phyloP scores from a whole-genome alignment of 2,888 invertebrate species.

The Brachyopa scutellaris region DNA sequence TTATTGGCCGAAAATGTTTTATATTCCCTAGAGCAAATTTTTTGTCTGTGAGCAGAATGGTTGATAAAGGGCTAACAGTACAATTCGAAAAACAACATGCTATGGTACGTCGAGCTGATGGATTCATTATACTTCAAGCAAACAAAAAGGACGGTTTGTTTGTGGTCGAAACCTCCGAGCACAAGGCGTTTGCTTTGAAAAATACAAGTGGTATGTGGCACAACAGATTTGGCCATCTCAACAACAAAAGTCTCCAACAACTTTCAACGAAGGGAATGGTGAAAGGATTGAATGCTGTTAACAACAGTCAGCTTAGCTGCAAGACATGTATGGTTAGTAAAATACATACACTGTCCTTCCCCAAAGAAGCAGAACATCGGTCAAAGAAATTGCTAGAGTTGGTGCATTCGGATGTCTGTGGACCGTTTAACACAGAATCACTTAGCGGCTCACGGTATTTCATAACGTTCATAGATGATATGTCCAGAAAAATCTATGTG shows the following conservation, averaged over 20 bases:
- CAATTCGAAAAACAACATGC: constrained; percentile 51
- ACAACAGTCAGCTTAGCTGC: too few relatives aligned
- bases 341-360: constrained; percentile 17
- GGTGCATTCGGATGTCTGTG: constrained; percentile 13
- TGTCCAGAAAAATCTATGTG: background rate
- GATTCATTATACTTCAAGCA: constrained; percentile 26
- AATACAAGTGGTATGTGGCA: constrained; percentile 41
- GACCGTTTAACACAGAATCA: constrained; percentile 11
- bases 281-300: too few relatives aligned
- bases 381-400: constrained; percentile 6
- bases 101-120: constrained; percentile 20
- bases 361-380: constrained; percentile 1
- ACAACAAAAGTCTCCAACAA: constrained; percentile 42
- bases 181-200: constrained; percentile 15
- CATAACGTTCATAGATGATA: constrained; percentile 22
- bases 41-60: constrained; percentile 65
- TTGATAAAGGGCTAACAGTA: constrained; percentile 62
- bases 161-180: too few relatives aligned
- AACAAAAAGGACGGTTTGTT: constrained; percentile 5
- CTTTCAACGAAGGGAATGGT: constrained; percentile 54
- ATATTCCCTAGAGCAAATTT: constrained; percentile 63
- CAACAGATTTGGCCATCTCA: constrained; percentile 62
- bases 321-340: constrained; percentile 19
- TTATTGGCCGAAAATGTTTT: constrained; percentile 61
- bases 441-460: constrained; percentile 12